These are phyloP conservation scores for Eutrigla gurnardus DNA, from an alignment of 2,797 vertebrate genomes.

Conservation along the genomic window DNA sequence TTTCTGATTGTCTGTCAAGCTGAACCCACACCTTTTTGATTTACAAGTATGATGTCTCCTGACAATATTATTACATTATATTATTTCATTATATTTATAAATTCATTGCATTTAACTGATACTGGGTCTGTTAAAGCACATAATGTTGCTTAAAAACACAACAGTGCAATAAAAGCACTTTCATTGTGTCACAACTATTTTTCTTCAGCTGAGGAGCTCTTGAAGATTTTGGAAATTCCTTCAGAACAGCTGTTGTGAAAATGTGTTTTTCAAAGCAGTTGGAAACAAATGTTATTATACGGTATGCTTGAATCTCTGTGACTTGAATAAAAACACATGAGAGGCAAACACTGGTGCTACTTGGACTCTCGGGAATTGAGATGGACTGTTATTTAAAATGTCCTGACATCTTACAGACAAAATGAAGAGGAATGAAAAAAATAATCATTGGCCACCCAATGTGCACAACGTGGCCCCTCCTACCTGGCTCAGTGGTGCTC, in stretches of 20 bases:
- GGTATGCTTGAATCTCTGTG: neutral
- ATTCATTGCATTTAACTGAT: neutral
- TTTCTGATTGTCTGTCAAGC: no score
- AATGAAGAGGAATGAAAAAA: no score
- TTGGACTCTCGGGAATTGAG: no score
- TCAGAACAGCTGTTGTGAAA: neutral
- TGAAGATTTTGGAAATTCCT: neutral
- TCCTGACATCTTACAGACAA: neutral
- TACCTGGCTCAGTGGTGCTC: neutral
- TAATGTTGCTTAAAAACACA: neutral
- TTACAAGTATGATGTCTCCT: no score
- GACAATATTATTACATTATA: neutral
- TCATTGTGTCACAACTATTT: neutral
- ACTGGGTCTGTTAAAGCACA: neutral
- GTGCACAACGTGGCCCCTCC: no score
- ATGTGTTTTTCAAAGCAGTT: constrained; percentile 2
- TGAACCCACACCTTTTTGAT: no score
- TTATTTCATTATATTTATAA: neutral
- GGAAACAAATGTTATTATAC: neutral
- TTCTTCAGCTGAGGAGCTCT: no score
- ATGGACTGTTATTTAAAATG: no score
- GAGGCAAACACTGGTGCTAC: no score
- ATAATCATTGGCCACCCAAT: neutral
- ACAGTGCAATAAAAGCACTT: neutral
- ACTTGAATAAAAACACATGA: neutral